Evolutionary conservation across 2,797 vertebrate species (phyloP), one percentile per base, ranked within the genome.

Genomic region (Sebastes hubbsi): DNA sequence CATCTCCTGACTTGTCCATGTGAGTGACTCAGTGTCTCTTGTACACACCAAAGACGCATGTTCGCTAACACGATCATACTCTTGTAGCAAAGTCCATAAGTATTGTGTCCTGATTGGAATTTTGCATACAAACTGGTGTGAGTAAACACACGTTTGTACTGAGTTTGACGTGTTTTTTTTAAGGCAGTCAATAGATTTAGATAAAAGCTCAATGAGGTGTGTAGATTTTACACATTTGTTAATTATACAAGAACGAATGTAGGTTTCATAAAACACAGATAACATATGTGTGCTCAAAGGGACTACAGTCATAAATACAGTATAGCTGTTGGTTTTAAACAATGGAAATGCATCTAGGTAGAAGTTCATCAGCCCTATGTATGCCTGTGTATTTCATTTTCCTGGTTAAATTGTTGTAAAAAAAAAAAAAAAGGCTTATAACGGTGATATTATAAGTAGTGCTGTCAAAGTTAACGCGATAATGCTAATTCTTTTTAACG

Each of bases 1-100:
- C 98, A 97, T 98, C 98, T 98, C 98, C 98, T 96, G 97, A 97
- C 97, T 99, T 97, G 97, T 99, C 98, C 98, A 99, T 99, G 99
- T 99, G 93, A 98, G 98, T 95, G 58, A 60, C 73, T 38, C 12
- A 22, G 3, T 42, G 49, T 61, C 9, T 65, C 2, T n/a, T 60
- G 24, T 49, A 36, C 56, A 71, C 71, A 77, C 8, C 11, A 66
- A 22, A 55, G 16, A 66, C 3, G 4, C 67, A 58, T 24, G 29
- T 46, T 56, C 0, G 1, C 22, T 20, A 6, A 14, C 32, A 5
- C 1, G 9, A 6, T 29, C 69, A 63, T 13, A 77, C 32, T 54
- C 55, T 11, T 42, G 59, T 65, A 25, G 9, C 77, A 87, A 86
- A 91, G 78, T 88, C 78, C 82, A 74, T 24, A n/a, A 64, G 65